Evolutionary conservation across 2,888 invertebrate genomes (phyloP).

Genomic region (Ormia ochracea): DNA sequence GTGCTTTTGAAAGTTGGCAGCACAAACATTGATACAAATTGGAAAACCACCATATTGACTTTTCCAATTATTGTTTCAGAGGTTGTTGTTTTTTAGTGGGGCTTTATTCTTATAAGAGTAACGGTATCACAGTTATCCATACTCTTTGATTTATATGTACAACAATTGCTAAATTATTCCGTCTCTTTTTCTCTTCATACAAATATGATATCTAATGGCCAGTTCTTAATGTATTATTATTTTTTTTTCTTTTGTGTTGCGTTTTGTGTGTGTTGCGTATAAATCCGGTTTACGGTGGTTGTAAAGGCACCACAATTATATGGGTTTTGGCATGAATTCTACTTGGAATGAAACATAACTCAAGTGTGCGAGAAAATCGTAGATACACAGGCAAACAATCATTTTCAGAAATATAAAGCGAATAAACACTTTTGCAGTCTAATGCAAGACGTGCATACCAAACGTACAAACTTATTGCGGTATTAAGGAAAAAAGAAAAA

Average conservation of each 20-base stretch:
- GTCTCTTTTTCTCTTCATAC: slow-evolving; percentile 31
- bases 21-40: slow-evolving; percentile 40
- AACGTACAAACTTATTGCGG: slow-evolving; percentile 39
- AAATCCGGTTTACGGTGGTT: slow-evolving; percentile 62
- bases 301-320: slow-evolving; percentile 64
- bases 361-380: neutral
- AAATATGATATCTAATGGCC: slow-evolving; percentile 4
- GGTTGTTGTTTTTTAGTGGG: neutral
- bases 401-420: neutral
- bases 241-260: neutral
- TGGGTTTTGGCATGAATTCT: slow-evolving; percentile 54
- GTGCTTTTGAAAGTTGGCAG: neutral
- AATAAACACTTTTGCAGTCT: slow-evolving; percentile 39
- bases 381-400: slow-evolving; percentile 3
- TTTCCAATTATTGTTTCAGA: slow-evolving; percentile 19
- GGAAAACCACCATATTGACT: slow-evolving; percentile 57
- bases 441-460: slow-evolving; percentile 50
- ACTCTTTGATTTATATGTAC: slow-evolving; percentile 47
- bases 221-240: slow-evolving; percentile 30
- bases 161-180: neutral
- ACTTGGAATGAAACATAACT: slow-evolving; percentile 50
- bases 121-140: slow-evolving; percentile 40
- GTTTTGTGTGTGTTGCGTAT: slow-evolving; percentile 21
- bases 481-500: slow-evolving; percentile 10
- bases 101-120: slow-evolving; percentile 26